Evolutionary conservation across 2,113 vertebrate genomes (phyloP), one percentile per base, ranked within the genome.

Genomic region (Phylloscopus whistleri): DNA sequence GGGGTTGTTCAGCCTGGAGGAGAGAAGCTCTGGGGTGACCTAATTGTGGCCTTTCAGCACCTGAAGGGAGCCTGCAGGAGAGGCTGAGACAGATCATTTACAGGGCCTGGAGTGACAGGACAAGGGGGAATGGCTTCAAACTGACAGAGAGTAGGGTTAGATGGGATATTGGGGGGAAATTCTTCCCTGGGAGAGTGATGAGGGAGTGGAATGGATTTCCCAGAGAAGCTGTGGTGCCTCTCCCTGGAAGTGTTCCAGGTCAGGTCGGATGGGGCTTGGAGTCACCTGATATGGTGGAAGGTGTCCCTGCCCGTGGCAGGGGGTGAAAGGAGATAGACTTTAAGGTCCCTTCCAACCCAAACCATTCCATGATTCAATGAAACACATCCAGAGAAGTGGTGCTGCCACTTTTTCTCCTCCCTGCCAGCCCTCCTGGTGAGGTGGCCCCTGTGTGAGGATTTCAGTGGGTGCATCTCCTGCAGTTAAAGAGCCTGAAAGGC

Each of bases 301-400:
- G 62, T 30, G 24, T n/a, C 46, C 28, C 39, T 82, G 78, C n/a
- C 80, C 16, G 6, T 53, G 53, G 62, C 39, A 82, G 9, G 53
- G 60, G 21, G 24, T 48, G 41, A 18, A 35, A 49, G 24, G 16
- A 35, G 39, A 7, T 6, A 11, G 14, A 12, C 24, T 68, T 35
- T 9, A 55, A 62, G 9, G 41, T 63, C 8, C 19, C 13, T 87
- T 63, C 35, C 17, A 11, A 20, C n/a, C 15, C 49, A 63, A 49
- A 24, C 18, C 31, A 12, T 84, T 84, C 30, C 30, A 9, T 26
- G n/a, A 30, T 41, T 48, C 55, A 20, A 0, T 30, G 9, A 66
- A 76, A 52, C 4, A 0, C 82, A 48, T 49, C 41, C 49, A 10
- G 69, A 59, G 49, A 58, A 0, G 0, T 12, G 26, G 13, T 60